These are phyloP conservation scores for Xestia rhomboidea DNA, from an alignment of 2,888 invertebrate genomes.

Conservation along the genomic window DNA sequence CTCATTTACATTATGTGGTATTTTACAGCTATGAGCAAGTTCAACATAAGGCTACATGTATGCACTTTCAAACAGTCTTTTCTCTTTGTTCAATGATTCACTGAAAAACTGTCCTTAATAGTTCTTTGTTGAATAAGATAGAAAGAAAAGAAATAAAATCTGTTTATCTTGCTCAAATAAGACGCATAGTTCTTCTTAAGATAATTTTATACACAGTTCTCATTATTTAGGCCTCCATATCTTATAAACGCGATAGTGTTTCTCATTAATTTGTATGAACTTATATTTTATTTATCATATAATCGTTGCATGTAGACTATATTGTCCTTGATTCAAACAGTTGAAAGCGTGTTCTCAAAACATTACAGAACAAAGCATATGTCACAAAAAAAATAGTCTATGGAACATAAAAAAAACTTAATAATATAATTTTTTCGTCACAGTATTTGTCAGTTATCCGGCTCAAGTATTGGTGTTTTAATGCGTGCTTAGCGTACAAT, in stretches of 20 bases:
- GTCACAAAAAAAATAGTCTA: not conserved
- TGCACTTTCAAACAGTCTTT: not conserved
- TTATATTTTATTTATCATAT: conserved; percentile 4
- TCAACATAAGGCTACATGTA: not conserved
- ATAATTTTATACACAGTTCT: conserved; percentile 21
- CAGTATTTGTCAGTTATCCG: not conserved
- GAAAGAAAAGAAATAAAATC: not conserved
- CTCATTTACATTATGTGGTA: conserved; percentile 4
- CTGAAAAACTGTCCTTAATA: not conserved
- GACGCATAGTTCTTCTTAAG: conserved; percentile 15
- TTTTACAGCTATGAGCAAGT: not conserved
- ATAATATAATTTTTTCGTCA: not conserved
- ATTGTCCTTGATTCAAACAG: not conserved
- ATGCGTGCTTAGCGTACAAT: conserved; percentile 7
- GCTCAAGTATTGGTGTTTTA: conserved; percentile 42
- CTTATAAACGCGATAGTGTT: conserved; percentile 26
- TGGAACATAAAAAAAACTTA: not conserved
- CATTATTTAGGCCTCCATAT: conserved; percentile 38
- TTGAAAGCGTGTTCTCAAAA: not conserved
- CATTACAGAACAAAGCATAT: not conserved
- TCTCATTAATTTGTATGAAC: conserved; percentile 5
- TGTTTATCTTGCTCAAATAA: not conserved
- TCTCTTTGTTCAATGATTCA: conserved; percentile 20
- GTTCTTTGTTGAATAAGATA: conserved; percentile 24
- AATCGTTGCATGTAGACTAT: conserved; percentile 11